phyloP scores from a whole-genome alignment of 2,113 vertebrate genomes.

The Chrysemys picta region DNA sequence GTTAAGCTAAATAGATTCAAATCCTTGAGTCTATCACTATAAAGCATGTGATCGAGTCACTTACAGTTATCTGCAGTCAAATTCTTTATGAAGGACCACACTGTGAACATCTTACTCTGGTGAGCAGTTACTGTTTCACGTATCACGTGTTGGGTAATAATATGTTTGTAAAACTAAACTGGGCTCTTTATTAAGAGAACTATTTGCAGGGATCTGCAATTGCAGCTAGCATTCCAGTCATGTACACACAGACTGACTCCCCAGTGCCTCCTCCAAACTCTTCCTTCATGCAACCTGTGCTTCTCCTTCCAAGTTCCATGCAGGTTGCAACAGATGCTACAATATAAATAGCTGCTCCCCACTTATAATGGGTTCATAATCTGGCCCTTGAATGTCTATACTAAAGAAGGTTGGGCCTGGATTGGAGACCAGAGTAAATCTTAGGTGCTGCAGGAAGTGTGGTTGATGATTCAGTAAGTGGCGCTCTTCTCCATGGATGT shows the following conservation, averaged over 20 bases:
- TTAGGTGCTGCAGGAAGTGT: background rate
- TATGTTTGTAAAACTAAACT: slow-evolving; percentile 39
- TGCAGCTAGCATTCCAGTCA: background rate
- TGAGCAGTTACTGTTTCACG: background rate
- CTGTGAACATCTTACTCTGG: background rate
- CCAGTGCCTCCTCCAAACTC: background rate
- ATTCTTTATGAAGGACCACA: background rate
- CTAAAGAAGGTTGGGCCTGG: background rate
- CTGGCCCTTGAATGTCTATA: background rate
- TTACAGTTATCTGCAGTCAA: background rate
- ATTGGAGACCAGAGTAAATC: background rate
- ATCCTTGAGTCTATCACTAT: background rate
- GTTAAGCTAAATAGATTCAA: background rate
- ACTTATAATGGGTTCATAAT: background rate
- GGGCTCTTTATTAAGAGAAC: background rate
- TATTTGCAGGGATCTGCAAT: background rate
- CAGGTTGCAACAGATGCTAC: background rate
- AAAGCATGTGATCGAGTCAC: background rate
- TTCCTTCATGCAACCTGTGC: background rate
- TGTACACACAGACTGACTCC: background rate
- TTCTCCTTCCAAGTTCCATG: background rate
- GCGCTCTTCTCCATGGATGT: background rate
- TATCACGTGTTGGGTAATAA: background rate
- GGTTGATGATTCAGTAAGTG: background rate
- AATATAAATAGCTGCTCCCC: background rate